phyloP scores from a whole-genome alignment of 2,113 vertebrate genomes.

The Canis aureus region DNA sequence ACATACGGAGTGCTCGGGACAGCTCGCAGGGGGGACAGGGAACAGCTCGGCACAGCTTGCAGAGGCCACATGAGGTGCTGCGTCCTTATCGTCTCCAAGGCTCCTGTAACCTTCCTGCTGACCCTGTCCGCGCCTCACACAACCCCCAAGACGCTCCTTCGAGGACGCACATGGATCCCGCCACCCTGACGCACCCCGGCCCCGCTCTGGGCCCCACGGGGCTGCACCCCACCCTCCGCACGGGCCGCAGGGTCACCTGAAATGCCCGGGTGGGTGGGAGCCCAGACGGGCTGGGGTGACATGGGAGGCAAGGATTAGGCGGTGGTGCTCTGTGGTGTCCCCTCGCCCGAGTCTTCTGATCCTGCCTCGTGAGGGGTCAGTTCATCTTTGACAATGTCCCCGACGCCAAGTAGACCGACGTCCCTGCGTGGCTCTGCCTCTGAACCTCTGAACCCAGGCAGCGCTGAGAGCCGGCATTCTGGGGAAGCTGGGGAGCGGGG shows the following conservation, averaged over 20 bases:
- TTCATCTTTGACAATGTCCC: accelerated
- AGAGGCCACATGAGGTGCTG: accelerated
- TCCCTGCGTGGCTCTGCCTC: accelerated
- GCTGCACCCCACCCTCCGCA: background rate
- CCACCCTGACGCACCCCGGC: accelerated
- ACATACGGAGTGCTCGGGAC: no score
- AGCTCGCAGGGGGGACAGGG: no score
- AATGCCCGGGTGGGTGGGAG: accelerated
- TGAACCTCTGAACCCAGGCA: accelerated
- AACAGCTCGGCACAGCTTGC: no score
- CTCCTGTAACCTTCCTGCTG: background rate
- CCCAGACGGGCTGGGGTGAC: accelerated
- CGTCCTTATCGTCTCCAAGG: accelerated
- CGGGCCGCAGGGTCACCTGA: accelerated
- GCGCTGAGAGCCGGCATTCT: accelerated
- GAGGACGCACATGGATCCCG: accelerated
- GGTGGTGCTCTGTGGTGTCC: accelerated
- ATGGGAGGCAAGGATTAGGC: accelerated
- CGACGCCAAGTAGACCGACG: accelerated
- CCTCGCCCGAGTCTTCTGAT: no score
- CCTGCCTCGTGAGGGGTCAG: background rate
- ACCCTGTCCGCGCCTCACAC: accelerated
- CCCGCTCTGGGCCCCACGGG: background rate
- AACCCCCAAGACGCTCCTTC: no score
- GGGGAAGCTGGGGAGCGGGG: background rate